These are phyloP conservation scores for Tortrix viridana DNA, from an alignment of 2,888 invertebrate species.

Conservation along the genomic window DNA sequence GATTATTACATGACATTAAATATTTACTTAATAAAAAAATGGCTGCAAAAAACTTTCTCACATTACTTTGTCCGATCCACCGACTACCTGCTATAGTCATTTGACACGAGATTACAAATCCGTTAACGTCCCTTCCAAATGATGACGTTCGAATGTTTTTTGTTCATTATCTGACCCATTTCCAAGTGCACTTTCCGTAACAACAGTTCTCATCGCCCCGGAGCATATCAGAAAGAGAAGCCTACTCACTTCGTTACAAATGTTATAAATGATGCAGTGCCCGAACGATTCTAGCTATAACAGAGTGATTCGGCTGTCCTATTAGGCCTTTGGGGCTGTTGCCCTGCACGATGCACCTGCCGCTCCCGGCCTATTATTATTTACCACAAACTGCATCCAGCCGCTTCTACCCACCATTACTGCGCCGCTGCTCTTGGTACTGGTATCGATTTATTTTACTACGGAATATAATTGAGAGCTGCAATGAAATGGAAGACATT, in stretches of 20 bases:
- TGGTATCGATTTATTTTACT: constrained; percentile 35
- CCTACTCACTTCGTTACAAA: constrained; percentile 6
- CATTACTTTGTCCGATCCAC: neutral
- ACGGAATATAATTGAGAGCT: constrained; percentile 7
- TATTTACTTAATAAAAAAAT: neutral
- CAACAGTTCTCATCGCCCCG: constrained; percentile 32
- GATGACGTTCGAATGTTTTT: constrained; percentile 33
- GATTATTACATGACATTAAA: neutral
- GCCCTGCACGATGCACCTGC: constrained; percentile 45
- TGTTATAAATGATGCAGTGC: no score
- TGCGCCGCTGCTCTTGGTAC: constrained; percentile 41
- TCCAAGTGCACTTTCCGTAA: constrained; percentile 33
- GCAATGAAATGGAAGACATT: neutral
- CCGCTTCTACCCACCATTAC: constrained; percentile 46
- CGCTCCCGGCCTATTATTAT: constrained; percentile 46
- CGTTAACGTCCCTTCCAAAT: constrained; percentile 22
- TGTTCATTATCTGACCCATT: constrained; percentile 31
- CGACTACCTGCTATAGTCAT: constrained; percentile 29
- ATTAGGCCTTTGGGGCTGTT: constrained; percentile 2
- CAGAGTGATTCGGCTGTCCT: constrained; percentile 18
- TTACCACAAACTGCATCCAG: constrained; percentile 47
- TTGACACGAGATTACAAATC: constrained; percentile 25
- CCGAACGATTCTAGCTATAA: neutral
- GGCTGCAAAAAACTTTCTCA: neutral
- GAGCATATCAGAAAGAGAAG: constrained; percentile 12